A percentile compares a stretch with the other conserved stretches of the same genome.
These are phyloP conservation scores for Tenthredo distinguenda DNA, from an alignment of 2,888 invertebrate species.

Conservation along the genomic window DNA sequence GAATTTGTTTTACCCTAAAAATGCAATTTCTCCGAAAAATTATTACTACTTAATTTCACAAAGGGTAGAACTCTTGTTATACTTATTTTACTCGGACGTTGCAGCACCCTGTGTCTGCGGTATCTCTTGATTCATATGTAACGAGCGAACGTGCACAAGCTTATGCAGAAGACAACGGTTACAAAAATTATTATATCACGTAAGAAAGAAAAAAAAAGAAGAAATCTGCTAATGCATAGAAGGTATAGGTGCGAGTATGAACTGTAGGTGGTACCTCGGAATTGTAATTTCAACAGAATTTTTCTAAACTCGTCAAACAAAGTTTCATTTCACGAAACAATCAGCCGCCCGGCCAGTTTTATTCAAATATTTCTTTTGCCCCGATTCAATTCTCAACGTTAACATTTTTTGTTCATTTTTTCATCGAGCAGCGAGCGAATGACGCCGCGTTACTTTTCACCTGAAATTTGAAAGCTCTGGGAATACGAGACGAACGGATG, in stretches of 20 bases:
- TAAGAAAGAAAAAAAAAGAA: background rate
- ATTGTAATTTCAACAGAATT: conserved; percentile 7
- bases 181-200: background rate
- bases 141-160: background rate
- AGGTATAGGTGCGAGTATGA: background rate
- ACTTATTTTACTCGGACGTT: conserved; percentile 5
- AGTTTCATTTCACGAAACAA: background rate
- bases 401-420: background rate
- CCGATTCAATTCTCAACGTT: background rate
- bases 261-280: conserved; percentile 2
- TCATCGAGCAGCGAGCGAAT: background rate
- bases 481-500: conserved; percentile 41
- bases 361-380: conserved; percentile 22
- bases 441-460: background rate
- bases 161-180: background rate
- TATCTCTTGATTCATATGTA: background rate
- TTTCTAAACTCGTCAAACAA: background rate
- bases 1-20: background rate
- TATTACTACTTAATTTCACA: background rate
- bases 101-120: background rate
- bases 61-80: background rate
- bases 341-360: background rate
- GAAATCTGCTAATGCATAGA: background rate
- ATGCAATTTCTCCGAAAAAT: background rate
- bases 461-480: background rate